Percentiles rank a stretch among this genome's conserved stretches.
These are phyloP conservation scores for Cyclopterus lumpus DNA, from an alignment of 2,797 vertebrate genomes.

Conservation along the genomic window DNA sequence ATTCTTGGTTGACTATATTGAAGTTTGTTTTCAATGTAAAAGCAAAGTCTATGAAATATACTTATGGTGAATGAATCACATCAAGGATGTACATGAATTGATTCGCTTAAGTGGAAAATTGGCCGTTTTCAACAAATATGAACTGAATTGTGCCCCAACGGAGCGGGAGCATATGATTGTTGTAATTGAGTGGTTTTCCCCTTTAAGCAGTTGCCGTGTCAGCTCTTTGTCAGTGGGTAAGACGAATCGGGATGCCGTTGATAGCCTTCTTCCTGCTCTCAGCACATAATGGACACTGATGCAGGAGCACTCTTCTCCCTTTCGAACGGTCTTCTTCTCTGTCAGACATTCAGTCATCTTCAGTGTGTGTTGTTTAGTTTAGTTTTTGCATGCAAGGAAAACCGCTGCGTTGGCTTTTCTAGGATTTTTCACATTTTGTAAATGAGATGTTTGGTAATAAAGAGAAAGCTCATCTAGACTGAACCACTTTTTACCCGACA, in stretches of 20 bases:
- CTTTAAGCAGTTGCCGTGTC: constrained; percentile 56
- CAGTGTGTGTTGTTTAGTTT: background rate
- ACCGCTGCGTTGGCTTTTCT: background rate
- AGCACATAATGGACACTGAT: constrained; percentile 73
- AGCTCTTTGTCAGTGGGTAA: constrained; percentile 52
- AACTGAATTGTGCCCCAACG: background rate
- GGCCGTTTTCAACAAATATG: constrained; percentile 23
- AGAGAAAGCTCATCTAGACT: background rate
- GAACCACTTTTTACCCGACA: background rate
- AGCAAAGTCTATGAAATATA: background rate
- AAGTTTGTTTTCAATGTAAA: background rate
- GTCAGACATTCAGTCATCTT: constrained; percentile 24
- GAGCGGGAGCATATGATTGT: background rate
- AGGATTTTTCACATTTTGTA: background rate
- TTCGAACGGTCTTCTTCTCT: constrained; percentile 43
- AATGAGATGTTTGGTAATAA: constrained; percentile 13
- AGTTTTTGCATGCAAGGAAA: background rate
- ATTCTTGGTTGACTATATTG: background rate
- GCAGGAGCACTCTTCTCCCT: constrained; percentile 58
- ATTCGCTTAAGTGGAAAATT: background rate
- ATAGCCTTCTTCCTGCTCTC: constrained; percentile 75
- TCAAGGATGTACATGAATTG: background rate
- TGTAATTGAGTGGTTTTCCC: constrained; percentile 46
- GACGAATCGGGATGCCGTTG: constrained; percentile 36
- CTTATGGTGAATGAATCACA: background rate